Evolutionary conservation across 1,140 invertebrate species (phyloP), one percentile per base, ranked within the genome.

Genomic region (Brachionus paranguensis): DNA sequence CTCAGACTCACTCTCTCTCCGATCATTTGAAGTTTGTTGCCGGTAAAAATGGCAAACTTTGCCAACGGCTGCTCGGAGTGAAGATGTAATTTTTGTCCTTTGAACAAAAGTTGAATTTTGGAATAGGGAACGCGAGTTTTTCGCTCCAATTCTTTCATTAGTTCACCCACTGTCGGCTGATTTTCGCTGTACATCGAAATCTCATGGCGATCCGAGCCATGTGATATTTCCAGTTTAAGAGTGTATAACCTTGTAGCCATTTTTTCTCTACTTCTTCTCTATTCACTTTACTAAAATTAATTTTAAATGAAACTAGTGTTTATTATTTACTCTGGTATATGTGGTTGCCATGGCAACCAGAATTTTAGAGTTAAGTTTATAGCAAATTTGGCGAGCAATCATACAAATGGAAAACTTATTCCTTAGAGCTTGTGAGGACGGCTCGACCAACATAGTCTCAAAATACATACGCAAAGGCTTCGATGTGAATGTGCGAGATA

Each of bases 201-300:
- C 14, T 68, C 60, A 74, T 84, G 65, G 4, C 81, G 43, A 47
- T 84, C 81, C 14, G 81, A 84, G 8, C 81, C 78, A 81, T 81
- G 78, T 29, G 78, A 14, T 81, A 81, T 33, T 33, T 81, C 78
- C 20, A 81, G n/a, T 81, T 47, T 81, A 20, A 81, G 20, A 17
- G 24, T 64, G 29, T 81, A 45, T 11, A 81, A 29, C 53, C 43
- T 60, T 68, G 65, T 81, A 17, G 64, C 55, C 64, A 68, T 60
- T 60, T 68, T 81, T 20, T 55, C 17, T 27, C 17, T 81, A 24
- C 33, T 64, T 81, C n/a, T 81, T 64, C 24, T 64, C 7, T 24
- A 64, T 64, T 68, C n/a, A 17, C 27, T 12, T 12, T 47, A 1
- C 45, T 64, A 24, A 64, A 60, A n/a, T 29, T 45, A 7, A 81